phyloP scores from a whole-genome alignment of 2,888 invertebrate genomes.

The Noctua janthe region DNA sequence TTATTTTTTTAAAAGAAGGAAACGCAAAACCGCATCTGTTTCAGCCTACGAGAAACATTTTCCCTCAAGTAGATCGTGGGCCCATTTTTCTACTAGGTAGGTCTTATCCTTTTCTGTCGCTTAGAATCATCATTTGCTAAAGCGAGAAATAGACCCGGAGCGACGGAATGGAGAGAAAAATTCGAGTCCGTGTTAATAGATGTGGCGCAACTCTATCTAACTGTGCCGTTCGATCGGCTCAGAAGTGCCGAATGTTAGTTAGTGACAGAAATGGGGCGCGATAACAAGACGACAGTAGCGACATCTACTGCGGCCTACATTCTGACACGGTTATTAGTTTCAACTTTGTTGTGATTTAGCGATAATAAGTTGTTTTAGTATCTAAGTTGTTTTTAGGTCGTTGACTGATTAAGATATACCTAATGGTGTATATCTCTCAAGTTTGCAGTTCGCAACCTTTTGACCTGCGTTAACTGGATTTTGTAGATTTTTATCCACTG shows the following conservation, averaged over 20 bases:
- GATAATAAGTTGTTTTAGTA: slow-evolving; percentile 30
- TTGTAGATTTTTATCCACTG: background rate
- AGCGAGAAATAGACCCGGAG: background rate
- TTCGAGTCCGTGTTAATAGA: background rate
- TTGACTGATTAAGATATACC: background rate
- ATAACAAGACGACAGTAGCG: slow-evolving; percentile 49
- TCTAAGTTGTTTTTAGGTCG: slow-evolving; percentile 22
- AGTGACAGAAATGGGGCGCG: slow-evolving; percentile 63
- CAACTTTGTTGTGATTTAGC: slow-evolving; percentile 43
- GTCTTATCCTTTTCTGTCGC: background rate
- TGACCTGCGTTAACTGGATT: background rate
- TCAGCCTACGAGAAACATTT: background rate
- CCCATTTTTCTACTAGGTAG: background rate
- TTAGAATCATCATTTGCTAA: background rate
- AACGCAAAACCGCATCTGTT: background rate
- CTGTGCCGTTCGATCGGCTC: slow-evolving; percentile 29
- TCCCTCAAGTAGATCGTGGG: background rate
- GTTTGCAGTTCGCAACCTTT: background rate
- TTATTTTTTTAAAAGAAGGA: background rate
- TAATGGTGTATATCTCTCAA: background rate
- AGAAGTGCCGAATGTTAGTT: slow-evolving; percentile 61
- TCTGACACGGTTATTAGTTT: slow-evolving; percentile 50
- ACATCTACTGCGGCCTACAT: slow-evolving; percentile 49
- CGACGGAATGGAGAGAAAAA: background rate
- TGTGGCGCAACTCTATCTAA: background rate